phyloP scores from a whole-genome alignment of 2,888 invertebrate species.

The Terebella lapidaria region DNA sequence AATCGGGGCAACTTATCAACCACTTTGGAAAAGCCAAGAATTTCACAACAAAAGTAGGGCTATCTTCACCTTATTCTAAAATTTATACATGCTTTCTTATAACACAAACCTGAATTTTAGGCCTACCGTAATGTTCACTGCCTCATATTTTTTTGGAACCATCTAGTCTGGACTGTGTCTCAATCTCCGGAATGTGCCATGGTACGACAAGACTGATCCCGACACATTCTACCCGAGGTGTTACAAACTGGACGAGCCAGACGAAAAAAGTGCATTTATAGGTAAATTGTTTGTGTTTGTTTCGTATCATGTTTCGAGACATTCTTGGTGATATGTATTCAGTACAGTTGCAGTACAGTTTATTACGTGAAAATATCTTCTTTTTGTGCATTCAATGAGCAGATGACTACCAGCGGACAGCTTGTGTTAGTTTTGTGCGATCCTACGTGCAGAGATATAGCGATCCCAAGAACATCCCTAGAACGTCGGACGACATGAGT shows the following conservation, averaged over 20 bases:
- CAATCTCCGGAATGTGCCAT: slow-evolving; percentile 28
- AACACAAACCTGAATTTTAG: no score
- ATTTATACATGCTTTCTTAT: no score
- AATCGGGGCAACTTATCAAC: slow-evolving; percentile 67
- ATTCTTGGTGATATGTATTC: no score
- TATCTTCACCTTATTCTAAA: not conserved
- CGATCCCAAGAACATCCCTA: not conserved
- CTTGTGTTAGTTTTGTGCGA: slow-evolving; percentile 77
- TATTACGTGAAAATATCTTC: no score
- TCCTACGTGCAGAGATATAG: slow-evolving; percentile 63
- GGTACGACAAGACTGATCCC: slow-evolving; percentile 57
- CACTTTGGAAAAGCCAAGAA: slow-evolving; percentile 75
- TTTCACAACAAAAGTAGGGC: slow-evolving; percentile 81
- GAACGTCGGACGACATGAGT: not conserved
- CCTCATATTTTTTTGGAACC: no score
- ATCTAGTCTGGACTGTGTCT: slow-evolving; percentile 26
- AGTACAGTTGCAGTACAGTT: no score
- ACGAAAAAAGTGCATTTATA: slow-evolving; percentile 33
- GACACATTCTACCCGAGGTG: slow-evolving; percentile 78
- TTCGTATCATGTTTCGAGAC: no score
- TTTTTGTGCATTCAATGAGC: slow-evolving; percentile 44
- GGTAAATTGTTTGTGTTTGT: slow-evolving; percentile 23
- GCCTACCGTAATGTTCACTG: no score
- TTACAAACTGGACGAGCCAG: slow-evolving; percentile 62
- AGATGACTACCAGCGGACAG: slow-evolving; percentile 83